Evolutionary conservation across 2,113 vertebrate genomes (phyloP), one percentile per base, ranked within the genome.

Genomic region (Ranitomeya variabilis): DNA sequence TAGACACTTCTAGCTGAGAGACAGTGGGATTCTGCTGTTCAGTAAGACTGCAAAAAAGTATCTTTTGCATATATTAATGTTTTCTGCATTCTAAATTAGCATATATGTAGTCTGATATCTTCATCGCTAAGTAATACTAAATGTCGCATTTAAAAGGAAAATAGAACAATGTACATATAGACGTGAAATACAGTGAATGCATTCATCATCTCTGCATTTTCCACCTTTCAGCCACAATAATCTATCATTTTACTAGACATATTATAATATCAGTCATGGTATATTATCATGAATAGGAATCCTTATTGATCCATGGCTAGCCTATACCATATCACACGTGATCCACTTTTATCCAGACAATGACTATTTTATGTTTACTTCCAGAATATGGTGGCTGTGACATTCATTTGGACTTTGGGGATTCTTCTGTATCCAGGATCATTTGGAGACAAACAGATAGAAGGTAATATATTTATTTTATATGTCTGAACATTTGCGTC

Each of bases 351-450:
- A 23, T 10, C 14, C 23, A 69, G n/a, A 26, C 67, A 5, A 12
- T 78, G 76, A 78, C 10, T 55, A 21, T 21, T 37, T 60, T 89
- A 87, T 71, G 37, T 71, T 57, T 90, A 45, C 69, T 89, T 90
- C 31, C 76, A 93, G 93, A 89, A 84, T 69, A 93, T 92, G 92
- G 76, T 45, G 51, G 23, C 26, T 71, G 71, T 91, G 73, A 55
- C 62, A 83, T 89, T 90, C 60, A 85, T 90, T n/a, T 0, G 81
- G 37, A 59, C 71, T 62, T n/a, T 92, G 84, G 31, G 90, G 77
- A 79, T 91, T 54, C 90, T 93, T 84, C 57, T 92, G 87, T 80
- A 77, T 13, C 67, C 59, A 12, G 26, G 13, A 10, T 64, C 59
- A 21, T 83, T 45, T 77, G 87, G 57, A 67, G n/a, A 59, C 37